Conservation (phyloP, 2,113 vertebrate species). For the Saccopteryx bilineata region DNA sequence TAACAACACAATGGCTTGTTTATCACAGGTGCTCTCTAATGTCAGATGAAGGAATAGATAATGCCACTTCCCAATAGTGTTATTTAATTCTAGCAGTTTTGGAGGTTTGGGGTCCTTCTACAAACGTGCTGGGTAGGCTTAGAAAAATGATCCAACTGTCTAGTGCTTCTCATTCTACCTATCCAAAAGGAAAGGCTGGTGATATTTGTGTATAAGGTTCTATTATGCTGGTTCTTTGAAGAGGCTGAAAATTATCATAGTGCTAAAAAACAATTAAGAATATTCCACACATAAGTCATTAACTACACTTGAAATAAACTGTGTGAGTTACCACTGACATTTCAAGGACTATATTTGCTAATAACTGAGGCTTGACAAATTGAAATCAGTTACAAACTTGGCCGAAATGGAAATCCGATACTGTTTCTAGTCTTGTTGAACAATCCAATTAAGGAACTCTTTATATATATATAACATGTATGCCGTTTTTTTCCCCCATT, state of each 20-base stretch:
- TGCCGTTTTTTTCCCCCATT: background rate
- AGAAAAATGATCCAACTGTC: background rate
- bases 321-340: conserved; percentile 58
- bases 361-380: conserved; percentile 61
- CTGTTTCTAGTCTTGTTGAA: conserved; percentile 57
- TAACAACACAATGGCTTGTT: background rate
- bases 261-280: conserved; percentile 14
- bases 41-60: background rate
- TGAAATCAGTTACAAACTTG: conserved; percentile 71
- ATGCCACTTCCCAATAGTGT: background rate
- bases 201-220: background rate
- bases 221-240: conserved; percentile 24
- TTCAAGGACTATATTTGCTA: conserved; percentile 63
- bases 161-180: background rate
- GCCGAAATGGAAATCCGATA: conserved; percentile 72
- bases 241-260: background rate
- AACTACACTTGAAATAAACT: conserved; percentile 57
- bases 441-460: conserved; percentile 62
- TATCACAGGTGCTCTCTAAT: background rate
- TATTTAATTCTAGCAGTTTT: background rate
- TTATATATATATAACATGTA: background rate
- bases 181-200: background rate
- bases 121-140: background rate
- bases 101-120: background rate
- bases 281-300: background rate